Conservation (phyloP, 2,113 vertebrate genomes). For the Pheucticus melanocephalus region DNA sequence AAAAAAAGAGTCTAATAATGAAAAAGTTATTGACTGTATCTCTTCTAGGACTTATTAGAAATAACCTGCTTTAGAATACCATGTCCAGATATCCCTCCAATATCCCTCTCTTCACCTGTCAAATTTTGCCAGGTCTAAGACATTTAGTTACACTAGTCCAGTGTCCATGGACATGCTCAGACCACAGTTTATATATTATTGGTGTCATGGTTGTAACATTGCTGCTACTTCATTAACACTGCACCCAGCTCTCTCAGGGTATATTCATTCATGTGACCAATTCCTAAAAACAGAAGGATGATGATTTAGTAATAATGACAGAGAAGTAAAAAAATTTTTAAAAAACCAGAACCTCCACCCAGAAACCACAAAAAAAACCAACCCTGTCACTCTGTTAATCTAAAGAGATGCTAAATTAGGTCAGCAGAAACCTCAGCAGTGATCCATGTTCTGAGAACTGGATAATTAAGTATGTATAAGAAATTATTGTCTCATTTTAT, state of each 20-base stretch:
- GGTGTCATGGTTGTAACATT: not conserved
- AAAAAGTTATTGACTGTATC: not conserved
- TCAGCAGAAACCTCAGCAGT: not conserved
- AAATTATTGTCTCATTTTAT: not conserved
- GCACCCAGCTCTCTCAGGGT: not conserved
- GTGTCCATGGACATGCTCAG: not conserved
- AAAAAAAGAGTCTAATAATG: not conserved
- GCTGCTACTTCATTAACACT: not conserved
- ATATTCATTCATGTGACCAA: not conserved
- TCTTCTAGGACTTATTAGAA: not conserved
- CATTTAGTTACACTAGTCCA: not conserved
- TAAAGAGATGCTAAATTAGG: not conserved
- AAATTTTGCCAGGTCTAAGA: not conserved
- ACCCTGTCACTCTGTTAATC: not conserved
- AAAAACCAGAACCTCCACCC: no score
- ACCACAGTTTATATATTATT: not conserved
- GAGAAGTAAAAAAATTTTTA: not conserved
- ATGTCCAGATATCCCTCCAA: not conserved
- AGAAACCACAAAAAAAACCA: not conserved
- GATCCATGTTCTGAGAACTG: not conserved
- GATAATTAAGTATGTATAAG: not conserved
- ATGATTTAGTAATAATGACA: not conserved
- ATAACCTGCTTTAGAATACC: not conserved
- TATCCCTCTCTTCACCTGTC: not conserved
- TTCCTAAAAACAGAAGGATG: not conserved